Base-by-base conservation (phyloP, 2,797 vertebrate species). In the Acrocephalus scirpaceus region DNA sequence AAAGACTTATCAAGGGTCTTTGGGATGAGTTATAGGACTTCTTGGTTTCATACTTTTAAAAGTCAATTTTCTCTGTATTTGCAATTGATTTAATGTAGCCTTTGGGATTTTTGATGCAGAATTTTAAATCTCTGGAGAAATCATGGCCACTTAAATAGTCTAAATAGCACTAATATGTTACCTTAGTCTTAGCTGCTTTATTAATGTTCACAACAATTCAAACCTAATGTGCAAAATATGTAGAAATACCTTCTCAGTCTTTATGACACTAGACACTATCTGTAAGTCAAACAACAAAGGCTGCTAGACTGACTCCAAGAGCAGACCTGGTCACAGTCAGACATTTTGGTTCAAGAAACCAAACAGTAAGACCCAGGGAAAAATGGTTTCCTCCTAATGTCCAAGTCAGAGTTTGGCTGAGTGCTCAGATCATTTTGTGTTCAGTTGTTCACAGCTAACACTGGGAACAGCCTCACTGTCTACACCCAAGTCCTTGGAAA, bases 1-100 rank as follows among this genome's bases (percentile, higher is more conserved):
- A 97, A 96, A 97, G 96, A 53, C 66, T 74, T 93, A 94, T 92
- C 95, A 96, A 95, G 86, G 75, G 92, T 50, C 88, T 97, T 96
- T 75, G 70, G 40, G 62, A 60, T 17, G 64, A 92, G 27, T 81
- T 90, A 92, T 13, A 86, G 79, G 84, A 90, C 23, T 81, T 97
- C 83, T 90, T 82, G 32, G 3, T 92, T 96, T 96, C 96, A 67
- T 93, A 94, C 79, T 92, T 67, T 90, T 93, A 73, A 94, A 97
- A 97, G 82, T 66, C 57, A 90, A 67, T 92, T 92, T 88, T 87
- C 86, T 94, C 87, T 84, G 45, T 83, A 62, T 88, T 96, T 89
- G 67, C 77, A 88, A 83, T 79, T 90, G 72, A 96, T 86, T 95
- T 72, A 66, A 92, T 27, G 21, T 51, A 93, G 91, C 90, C 85